Evolutionary conservation across 2,797 vertebrate species (phyloP).

Genomic region (Odontamblyopus lacepedii): DNA sequence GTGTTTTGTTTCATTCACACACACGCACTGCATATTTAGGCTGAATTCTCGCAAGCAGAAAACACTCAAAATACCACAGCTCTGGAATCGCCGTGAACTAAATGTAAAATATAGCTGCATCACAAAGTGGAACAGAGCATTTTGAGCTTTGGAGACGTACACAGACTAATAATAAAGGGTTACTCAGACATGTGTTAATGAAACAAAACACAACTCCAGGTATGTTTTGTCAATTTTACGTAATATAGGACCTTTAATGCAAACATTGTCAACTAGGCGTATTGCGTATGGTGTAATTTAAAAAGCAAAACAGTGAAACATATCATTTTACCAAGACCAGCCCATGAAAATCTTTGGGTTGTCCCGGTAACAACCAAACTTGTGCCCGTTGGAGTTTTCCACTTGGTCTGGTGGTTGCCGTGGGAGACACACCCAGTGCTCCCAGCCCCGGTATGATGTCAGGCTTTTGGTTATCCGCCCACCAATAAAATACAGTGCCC

Average conservation of each 20-base stretch:
- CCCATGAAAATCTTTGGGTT: not conserved
- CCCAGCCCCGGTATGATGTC: conserved; percentile 18
- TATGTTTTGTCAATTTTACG: no score
- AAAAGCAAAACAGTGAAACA: not conserved
- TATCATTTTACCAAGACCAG: not conserved
- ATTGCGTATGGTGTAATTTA: not conserved
- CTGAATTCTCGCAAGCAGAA: no score
- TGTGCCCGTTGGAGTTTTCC: conserved; percentile 13
- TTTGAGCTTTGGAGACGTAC: no score
- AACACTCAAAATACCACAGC: no score
- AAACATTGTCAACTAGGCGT: not conserved
- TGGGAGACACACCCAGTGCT: conserved; percentile 48
- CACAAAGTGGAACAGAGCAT: no score
- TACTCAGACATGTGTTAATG: no score
- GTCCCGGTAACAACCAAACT: conserved; percentile 8
- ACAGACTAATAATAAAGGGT: no score
- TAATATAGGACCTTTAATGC: not conserved
- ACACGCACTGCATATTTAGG: no score
- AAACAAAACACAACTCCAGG: no score
- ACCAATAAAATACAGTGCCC: not conserved
- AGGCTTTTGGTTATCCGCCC: conserved; percentile 29
- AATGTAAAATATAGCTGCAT: no score
- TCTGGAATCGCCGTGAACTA: no score
- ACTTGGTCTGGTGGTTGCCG: conserved; percentile 3
- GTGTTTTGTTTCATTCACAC: no score